Base-by-base conservation (phyloP, 2,113 vertebrate species). In the Leucosticte australis region DNA sequence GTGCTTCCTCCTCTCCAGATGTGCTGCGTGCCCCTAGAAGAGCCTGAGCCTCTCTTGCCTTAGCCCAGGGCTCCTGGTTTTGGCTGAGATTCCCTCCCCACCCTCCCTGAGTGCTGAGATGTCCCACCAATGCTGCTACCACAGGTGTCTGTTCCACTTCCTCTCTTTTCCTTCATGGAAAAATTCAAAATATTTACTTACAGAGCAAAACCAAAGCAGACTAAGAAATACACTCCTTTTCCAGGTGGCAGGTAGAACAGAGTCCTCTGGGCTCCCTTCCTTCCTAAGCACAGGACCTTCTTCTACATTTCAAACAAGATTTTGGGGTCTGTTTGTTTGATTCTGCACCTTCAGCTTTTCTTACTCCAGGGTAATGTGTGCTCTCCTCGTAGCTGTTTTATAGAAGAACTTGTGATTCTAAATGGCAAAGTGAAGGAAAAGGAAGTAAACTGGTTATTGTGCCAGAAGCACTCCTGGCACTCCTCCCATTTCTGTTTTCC, bases 361-460 rank as follows among this genome's bases (percentile, higher is more conserved):
- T 69, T 33, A 3, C 42, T 77, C 70, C 67, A 20, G 44, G 37
- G 75, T 19, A 69, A 63, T 4, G 59, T 22, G 35, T 71, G 94
- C 44, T 84, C 60, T 74, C 52, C 86, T 87, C 7, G 0, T 18
- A 16, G 88, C 71, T 80, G 67, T 69, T 92, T 93, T 41, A 62
- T 22, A 42, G 79, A 69, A 93, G 59, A 77, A 42, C 59, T 67
- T 60, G 79, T 63, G 93, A 77, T 76, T 92, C 71, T 39, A 86
- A 95, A 92, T n/a, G 71, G 85, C 52, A 90, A 79, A 90, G 83
- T 4, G 83, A 80, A 92, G 78, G 90, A 91, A 91, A 92, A 92
- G 94, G 93, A 96, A 95, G 87, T 91, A 60, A 93, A 86, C n/a
- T 31, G 88, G 75, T 77, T 91, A 42, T 86, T 83, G 60, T 90